Conservation (phyloP, 1,140 invertebrate species). For the Drosophila subobscura region DNA sequence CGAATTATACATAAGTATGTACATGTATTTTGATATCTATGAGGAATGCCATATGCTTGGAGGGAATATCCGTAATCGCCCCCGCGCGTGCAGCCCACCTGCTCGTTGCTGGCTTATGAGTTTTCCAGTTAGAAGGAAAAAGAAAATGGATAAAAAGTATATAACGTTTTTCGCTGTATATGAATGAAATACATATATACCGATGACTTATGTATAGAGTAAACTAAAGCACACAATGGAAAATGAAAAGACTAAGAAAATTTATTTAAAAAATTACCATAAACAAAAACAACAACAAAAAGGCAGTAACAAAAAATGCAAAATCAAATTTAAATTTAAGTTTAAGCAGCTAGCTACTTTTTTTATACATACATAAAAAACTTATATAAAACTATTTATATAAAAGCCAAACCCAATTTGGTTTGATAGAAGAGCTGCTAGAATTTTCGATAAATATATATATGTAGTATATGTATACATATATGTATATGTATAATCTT, state of each 20-base stretch:
- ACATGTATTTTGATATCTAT: conserved; percentile 32
- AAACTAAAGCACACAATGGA: conserved; percentile 80
- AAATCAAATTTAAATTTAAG: conserved; percentile 71
- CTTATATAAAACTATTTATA: conserved; percentile 55
- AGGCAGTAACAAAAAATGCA: conserved; percentile 29
- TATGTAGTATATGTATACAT: conserved; percentile 34
- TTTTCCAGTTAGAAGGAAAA: conserved; percentile 31
- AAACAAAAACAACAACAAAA: conserved; percentile 27
- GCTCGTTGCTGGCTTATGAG: conserved; percentile 39
- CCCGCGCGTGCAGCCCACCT: not conserved
- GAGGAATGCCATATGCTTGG: conserved; percentile 20
- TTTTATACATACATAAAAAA: conserved; percentile 45
- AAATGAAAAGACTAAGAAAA: conserved; percentile 81
- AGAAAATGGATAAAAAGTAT: conserved; percentile 44
- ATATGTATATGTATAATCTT: conserved; percentile 17
- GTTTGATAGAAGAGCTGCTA: conserved; percentile 62
- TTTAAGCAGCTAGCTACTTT: conserved; percentile 59
- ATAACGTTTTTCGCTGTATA: conserved; percentile 75
- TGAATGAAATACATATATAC: conserved; percentile 41
- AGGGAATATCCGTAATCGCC: not conserved
- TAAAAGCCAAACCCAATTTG: conserved; percentile 65
- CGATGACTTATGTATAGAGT: conserved; percentile 69
- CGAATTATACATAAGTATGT: conserved; percentile 21
- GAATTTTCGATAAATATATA: conserved; percentile 59
- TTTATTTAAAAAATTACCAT: conserved; percentile 66